Evolutionary conservation across 2,113 vertebrate genomes (phyloP), one percentile per base, ranked within the genome.

Genomic region (Cercocebus atys): DNA sequence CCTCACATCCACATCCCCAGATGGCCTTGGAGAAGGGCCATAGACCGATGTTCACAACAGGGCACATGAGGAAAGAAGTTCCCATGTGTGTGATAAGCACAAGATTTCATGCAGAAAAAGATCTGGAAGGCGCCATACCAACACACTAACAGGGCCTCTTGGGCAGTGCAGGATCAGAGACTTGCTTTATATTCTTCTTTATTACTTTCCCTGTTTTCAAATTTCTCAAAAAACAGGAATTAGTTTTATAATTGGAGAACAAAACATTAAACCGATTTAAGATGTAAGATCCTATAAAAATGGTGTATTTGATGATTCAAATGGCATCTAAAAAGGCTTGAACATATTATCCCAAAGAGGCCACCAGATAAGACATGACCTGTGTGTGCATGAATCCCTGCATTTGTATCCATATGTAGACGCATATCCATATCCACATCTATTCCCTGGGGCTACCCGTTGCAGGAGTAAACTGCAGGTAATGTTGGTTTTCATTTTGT

Each of bases 1-100:
- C 17, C 45, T 47, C 1, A 30, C 17, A 9, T 17, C 27, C 80
- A 10, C 38, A 52, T 59, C 59, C 8, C 32, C 76, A 47, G 27
- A 73, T 1, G 1, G 73, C 52, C n/a, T 61, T n/a, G 43, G 40
- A 30, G 59, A 79, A 4, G 4, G 3, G 25, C 45, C 25, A 2
- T 2, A 12, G 30, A 1, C 25, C 1, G 16, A 82, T 13, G 4
- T 3, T 59, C 32, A 10, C 5, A 0, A 16, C 2, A 16, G 61
- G 40, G 55, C 14, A 84, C 22, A 14, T 68, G 57, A 25, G 32
- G 17, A 66, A 52, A 59, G 57, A 78, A 11, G n/a, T 2, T 47
- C 64, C 32, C 40, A 66, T 30, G 43, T 43, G 43, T 59, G 25
- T 91, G 57, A 43, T 40, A 82, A 93, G 12, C 23, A 2, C 32